A percentile compares a stretch with the other conserved stretches of the same genome.
phyloP scores from a whole-genome alignment of 1,140 invertebrate species.

The Yoshiicerus persimilis region DNA sequence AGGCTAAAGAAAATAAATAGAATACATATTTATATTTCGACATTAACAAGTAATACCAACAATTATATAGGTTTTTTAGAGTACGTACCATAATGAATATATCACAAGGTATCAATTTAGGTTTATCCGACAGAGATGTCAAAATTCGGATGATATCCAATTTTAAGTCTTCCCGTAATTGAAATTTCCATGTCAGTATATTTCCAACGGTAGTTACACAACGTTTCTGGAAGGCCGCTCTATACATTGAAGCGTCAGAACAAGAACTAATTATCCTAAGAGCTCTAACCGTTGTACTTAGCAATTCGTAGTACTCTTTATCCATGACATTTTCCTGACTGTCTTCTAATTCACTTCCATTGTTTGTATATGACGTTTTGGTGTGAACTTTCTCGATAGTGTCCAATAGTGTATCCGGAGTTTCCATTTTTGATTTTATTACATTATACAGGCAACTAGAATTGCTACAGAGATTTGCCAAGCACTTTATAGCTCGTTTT shows the following conservation, averaged over 20 bases:
- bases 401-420: background rate
- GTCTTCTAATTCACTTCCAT: background rate
- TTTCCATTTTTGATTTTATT: constrained; percentile 4
- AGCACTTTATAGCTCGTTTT: constrained; percentile 3
- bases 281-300: background rate
- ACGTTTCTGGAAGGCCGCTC: background rate
- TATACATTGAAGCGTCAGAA: background rate
- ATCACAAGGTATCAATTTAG: background rate
- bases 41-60: background rate
- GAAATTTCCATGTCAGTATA: background rate
- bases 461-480: constrained; percentile 23
- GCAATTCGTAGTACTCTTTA: background rate
- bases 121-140: background rate
- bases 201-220: background rate
- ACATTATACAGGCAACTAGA: background rate
- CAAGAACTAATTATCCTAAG: background rate
- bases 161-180: background rate
- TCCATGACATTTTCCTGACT: background rate
- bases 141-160: constrained; percentile 21
- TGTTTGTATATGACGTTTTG: background rate
- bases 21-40: background rate
- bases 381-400: background rate
- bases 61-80: background rate
- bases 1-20: background rate
- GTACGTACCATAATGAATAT: background rate